Conservation (phyloP, 1,140 invertebrate species). For the Sesamia nonagrioides region DNA sequence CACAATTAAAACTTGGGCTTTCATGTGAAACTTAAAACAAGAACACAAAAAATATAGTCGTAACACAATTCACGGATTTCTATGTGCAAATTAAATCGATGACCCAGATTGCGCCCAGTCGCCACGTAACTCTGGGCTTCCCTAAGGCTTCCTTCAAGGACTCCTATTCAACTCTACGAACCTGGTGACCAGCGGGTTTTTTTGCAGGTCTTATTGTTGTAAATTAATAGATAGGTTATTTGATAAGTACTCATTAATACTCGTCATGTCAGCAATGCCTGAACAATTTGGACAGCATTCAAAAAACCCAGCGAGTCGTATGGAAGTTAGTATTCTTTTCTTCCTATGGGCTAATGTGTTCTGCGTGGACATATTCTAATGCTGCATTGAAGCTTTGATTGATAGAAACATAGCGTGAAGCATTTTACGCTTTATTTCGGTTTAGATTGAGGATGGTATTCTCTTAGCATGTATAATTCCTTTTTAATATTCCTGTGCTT, state of each 20-base stretch:
- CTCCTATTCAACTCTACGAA: constrained; percentile 46
- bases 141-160: constrained; percentile 77
- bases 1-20: not conserved
- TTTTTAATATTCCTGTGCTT: too few species aligned
- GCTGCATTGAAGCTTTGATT: not conserved
- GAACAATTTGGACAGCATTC: not conserved
- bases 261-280: not conserved
- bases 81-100: constrained; percentile 70
- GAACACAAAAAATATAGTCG: not conserved
- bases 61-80: constrained; percentile 52
- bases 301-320: not conserved
- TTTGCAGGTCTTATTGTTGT: constrained; percentile 7
- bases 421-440: too few species aligned
- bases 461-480: too few species aligned
- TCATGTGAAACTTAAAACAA: not conserved
- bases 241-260: not conserved
- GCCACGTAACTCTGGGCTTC: constrained; percentile 78
- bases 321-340: not conserved
- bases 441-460: too few species aligned
- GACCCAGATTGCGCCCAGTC: constrained; percentile 71
- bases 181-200: constrained; percentile 55
- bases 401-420: too few species aligned
- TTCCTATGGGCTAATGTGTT: not conserved
- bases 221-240: not conserved
- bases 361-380: too few species aligned